These are phyloP conservation scores for Hydractinia echinata DNA, from an alignment of 30 jellyfish, hydroid and myxozoan genomes.

Conservation along the genomic window DNA sequence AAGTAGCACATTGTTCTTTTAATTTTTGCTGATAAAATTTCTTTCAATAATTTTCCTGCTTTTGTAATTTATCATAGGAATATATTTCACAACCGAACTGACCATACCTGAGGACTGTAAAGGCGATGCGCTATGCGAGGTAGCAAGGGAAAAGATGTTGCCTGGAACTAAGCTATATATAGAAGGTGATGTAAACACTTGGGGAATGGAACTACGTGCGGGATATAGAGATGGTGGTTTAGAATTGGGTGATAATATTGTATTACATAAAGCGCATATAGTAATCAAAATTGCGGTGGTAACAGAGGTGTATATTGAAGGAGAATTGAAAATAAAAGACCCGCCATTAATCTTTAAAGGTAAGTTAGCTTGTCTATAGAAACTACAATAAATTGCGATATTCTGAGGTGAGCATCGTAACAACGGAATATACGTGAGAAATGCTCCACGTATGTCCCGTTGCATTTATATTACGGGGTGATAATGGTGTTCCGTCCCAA, in stretches of 20 bases:
- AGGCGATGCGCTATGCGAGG: constrained; percentile 64
- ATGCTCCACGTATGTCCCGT: no score
- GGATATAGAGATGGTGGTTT: constrained; percentile 45
- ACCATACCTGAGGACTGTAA: constrained; percentile 72
- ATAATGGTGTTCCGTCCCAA: no score
- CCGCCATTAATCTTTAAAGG: constrained; percentile 50
- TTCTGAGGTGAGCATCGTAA: no score
- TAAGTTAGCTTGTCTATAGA: background rate
- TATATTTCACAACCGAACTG: constrained; percentile 39
- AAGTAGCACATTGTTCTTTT: background rate
- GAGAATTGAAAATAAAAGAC: constrained; percentile 38
- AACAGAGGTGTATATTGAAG: constrained; percentile 52
- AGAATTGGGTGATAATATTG: constrained; percentile 41
- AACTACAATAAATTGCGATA: no score
- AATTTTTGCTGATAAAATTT: background rate
- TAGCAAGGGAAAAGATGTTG: constrained; percentile 47
- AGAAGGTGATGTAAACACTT: constrained; percentile 51
- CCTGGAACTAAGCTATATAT: constrained; percentile 53
- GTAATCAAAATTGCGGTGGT: constrained; percentile 45
- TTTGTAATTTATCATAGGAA: constrained; percentile 38
- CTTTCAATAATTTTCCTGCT: background rate
- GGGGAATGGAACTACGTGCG: constrained; percentile 52
- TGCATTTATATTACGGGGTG: no score
- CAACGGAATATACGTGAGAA: no score
- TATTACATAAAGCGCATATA: constrained; percentile 38